Evolutionary conservation across 2,113 vertebrate genomes (phyloP).

Genomic region (Odocoileus hemionus): DNA sequence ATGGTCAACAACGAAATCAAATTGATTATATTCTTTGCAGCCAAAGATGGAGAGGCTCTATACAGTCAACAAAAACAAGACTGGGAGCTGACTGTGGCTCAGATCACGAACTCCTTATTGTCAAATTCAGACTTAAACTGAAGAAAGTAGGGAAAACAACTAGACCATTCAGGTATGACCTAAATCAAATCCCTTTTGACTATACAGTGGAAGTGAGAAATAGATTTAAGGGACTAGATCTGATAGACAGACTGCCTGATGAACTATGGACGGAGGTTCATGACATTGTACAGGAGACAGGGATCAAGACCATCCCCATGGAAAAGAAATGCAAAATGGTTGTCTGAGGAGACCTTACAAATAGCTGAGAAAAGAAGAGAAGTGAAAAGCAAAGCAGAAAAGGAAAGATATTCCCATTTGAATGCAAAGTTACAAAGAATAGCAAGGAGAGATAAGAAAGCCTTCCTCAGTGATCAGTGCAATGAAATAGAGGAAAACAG

Average conservation of each 20-base stretch:
- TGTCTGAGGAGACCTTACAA: background rate
- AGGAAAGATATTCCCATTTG: background rate
- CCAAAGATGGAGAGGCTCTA: background rate
- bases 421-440: background rate
- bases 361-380: background rate
- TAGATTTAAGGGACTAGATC: background rate
- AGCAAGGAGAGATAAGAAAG: background rate
- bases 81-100: background rate
- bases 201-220: background rate
- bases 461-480: background rate
- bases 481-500: background rate
- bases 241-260: background rate
- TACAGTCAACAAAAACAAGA: background rate
- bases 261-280: background rate
- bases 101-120: background rate
- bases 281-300: background rate
- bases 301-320: background rate
- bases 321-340: background rate
- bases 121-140: background rate
- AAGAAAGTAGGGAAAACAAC: background rate
- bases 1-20: background rate
- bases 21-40: background rate
- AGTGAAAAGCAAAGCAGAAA: background rate
- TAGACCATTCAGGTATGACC: background rate
- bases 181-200: background rate